These are phyloP conservation scores for Drosophila littoralis DNA, from an alignment of 1,140 invertebrate genomes.

Conservation along the genomic window DNA sequence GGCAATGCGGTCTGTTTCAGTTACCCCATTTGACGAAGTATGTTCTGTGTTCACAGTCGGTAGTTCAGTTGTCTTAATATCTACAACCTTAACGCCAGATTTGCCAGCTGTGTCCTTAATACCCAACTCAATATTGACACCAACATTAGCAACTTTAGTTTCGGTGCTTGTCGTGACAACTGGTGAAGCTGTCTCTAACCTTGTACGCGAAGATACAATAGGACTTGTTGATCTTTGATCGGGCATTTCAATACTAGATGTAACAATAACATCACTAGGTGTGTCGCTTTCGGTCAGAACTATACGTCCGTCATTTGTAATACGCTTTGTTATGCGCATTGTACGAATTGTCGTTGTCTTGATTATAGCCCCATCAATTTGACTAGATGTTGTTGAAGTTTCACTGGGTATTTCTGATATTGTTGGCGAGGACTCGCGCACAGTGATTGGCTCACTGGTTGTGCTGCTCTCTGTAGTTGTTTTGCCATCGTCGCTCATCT, in stretches of 20 bases:
- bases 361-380: slow-evolving; percentile 80
- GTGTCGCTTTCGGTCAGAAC: slow-evolving; percentile 72
- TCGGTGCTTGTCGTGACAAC: slow-evolving; percentile 55
- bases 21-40: slow-evolving; percentile 49
- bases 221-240: slow-evolving; percentile 70
- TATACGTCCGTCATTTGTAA: slow-evolving; percentile 78
- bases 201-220: slow-evolving; percentile 40
- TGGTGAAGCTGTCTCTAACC: slow-evolving; percentile 30
- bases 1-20: slow-evolving; percentile 52
- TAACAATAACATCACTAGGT: slow-evolving; percentile 73
- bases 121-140: slow-evolving; percentile 56
- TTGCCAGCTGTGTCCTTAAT: slow-evolving; percentile 43
- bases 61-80: slow-evolving; percentile 69
- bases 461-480: slow-evolving; percentile 68
- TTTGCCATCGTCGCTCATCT: slow-evolving; percentile 68
- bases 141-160: slow-evolving; percentile 44
- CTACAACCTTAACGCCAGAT: slow-evolving; percentile 68
- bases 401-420: slow-evolving; percentile 73
- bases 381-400: slow-evolving; percentile 75
- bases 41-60: slow-evolving; percentile 33
- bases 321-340: slow-evolving; percentile 78
- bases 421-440: slow-evolving; percentile 63
- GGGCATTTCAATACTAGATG: slow-evolving; percentile 80
- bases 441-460: slow-evolving; percentile 63
- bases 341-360: slow-evolving; percentile 82